Evolutionary conservation across 2,113 vertebrate genomes (phyloP), one percentile per base, ranked within the genome.

Genomic region (Pelodiscus sinensis): DNA sequence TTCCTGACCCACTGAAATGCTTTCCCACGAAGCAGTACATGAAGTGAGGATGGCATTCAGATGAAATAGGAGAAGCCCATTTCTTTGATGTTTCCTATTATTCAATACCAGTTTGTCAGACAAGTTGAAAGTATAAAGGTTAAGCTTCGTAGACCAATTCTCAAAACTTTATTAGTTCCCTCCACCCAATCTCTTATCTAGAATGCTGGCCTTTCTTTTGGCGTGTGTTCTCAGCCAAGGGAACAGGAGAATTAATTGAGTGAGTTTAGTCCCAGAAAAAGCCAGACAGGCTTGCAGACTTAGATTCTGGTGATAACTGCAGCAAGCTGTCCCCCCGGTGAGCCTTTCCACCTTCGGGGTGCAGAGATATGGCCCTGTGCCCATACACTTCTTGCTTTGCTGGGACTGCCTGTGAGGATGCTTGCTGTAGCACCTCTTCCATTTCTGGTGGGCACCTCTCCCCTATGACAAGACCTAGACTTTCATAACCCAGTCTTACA

Each of bases 21-120:
- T 87, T 95, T 95, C 90, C 86, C 92, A 92, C 92, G 95, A 96
- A 92, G 93, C 87, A 95, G 95, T 68, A 96, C 95, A 96, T 96
- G 93, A 95, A 95, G 88, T 96, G 85, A 95, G 92, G 93, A 94
- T 51, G 84, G 84, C 86, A 51, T 4, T 81, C 83, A 88, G 89
- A 68, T 86, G 84, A 94, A 94, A 79, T 73, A 87, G 79, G 92
- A 84, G 85, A 84, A 96, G 80, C 16, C 31, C 1, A 0, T 92
- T 91, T 82, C 57, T 85, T 75, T 77, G 27, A 65, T 62, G 83
- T 90, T 89, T 91, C 78, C 85, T 73, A 8, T 89, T 88, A 5
- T 50, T 24, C 29, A 54, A 52, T 82, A 91, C 93, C 91, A 90
- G 86, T 50, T 86, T 79, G 81, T 84, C 82, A 87, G 88, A 75